Conservation (phyloP, 1,140 invertebrate genomes). For the Drosophila kikkawai region DNA sequence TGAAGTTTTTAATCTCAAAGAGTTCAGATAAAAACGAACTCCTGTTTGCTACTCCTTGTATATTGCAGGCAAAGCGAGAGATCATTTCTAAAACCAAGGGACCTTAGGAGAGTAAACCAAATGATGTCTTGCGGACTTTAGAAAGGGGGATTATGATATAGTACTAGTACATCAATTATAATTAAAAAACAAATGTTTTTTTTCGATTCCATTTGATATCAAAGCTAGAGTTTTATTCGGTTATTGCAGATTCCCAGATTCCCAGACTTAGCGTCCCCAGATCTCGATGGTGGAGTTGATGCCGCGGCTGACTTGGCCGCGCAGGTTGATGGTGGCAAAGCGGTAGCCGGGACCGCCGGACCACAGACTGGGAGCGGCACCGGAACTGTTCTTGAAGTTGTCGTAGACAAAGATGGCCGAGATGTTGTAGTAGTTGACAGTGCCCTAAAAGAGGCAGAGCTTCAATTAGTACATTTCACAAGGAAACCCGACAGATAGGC, state of each 20-base stretch:
- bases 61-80: too few relatives aligned
- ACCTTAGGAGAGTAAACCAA: too few relatives aligned
- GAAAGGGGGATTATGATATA: too few relatives aligned
- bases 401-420: constrained; percentile 58
- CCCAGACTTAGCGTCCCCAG: constrained; percentile 52
- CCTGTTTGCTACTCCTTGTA: too few relatives aligned
- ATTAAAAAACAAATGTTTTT: background rate
- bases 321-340: constrained; percentile 57
- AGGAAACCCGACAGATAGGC: too few relatives aligned
- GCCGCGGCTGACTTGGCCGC: constrained; percentile 49
- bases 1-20: too few relatives aligned
- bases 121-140: background rate
- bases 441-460: constrained; percentile 36
- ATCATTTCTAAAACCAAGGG: too few relatives aligned
- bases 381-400: constrained; percentile 75
- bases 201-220: background rate
- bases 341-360: constrained; percentile 64
- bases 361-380: constrained; percentile 54
- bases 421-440: constrained; percentile 52
- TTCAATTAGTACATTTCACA: background rate
- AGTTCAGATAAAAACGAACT: too few relatives aligned
- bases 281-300: constrained; percentile 76
- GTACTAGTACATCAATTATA: background rate
- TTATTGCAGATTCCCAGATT: background rate
- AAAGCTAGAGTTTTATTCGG: background rate